A percentile compares a stretch with the other conserved stretches of the same genome.
phyloP scores from a whole-genome alignment of 2,113 vertebrate genomes.

The Anarrhichthys ocellatus region DNA sequence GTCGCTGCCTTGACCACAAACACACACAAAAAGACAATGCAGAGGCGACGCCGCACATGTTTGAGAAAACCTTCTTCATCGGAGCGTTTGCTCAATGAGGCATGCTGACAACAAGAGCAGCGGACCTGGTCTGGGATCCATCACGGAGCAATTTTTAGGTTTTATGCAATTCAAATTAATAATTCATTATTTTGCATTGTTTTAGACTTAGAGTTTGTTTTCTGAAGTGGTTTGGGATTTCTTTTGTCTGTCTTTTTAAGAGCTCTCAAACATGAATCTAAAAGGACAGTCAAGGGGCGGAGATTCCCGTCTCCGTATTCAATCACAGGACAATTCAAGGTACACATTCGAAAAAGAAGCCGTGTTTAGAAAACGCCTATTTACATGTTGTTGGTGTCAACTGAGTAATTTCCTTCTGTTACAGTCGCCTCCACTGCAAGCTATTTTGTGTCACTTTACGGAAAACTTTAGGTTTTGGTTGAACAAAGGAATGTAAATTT shows the following conservation, averaged over 20 bases:
- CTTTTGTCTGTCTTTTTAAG: slow-evolving; percentile 11
- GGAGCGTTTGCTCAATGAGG: slow-evolving; percentile 53
- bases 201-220: slow-evolving; percentile 56
- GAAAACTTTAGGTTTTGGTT: not conserved
- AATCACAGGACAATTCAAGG: not conserved
- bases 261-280: slow-evolving; percentile 18
- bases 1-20: slow-evolving; percentile 24
- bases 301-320: not conserved
- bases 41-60: not conserved
- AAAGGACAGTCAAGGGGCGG: slow-evolving; percentile 13
- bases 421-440: not conserved
- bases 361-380: not conserved
- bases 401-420: not conserved
- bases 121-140: slow-evolving; percentile 51
- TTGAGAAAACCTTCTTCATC: slow-evolving; percentile 41
- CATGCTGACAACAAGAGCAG: slow-evolving; percentile 54
- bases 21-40: slow-evolving; percentile 7
- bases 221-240: slow-evolving; percentile 34
- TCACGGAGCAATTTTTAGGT: slow-evolving; percentile 58
- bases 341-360: not conserved
- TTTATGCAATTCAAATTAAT: slow-evolving; percentile 68
- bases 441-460: slow-evolving; percentile 1
- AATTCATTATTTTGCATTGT: slow-evolving; percentile 64
- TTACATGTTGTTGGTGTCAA: not conserved
- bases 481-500: not conserved